These are phyloP conservation scores for Eublepharis macularius DNA, from an alignment of 2,113 vertebrate genomes.

Conservation along the genomic window DNA sequence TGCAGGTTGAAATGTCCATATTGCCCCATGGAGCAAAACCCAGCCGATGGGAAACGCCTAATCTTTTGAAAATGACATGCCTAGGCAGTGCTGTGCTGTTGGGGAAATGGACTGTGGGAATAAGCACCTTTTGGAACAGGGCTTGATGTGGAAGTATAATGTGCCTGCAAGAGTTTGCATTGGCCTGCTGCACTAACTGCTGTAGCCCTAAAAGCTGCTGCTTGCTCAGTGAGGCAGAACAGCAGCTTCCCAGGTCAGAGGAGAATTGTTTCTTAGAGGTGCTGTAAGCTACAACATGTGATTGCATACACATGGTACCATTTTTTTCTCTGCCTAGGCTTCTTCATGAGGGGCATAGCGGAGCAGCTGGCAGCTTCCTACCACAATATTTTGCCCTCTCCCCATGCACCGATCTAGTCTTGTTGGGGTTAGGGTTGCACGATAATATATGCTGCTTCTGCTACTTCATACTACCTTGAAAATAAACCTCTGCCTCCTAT, in stretches of 20 bases:
- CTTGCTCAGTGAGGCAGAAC: neutral
- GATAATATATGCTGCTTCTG: neutral
- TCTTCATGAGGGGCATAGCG: neutral
- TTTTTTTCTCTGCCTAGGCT: neutral
- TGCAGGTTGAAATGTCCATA: slow-evolving; percentile 91
- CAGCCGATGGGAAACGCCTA: slow-evolving; percentile 89
- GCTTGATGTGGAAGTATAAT: neutral
- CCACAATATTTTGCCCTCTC: neutral
- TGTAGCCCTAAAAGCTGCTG: neutral
- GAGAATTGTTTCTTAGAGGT: neutral
- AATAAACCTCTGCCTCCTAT: neutral
- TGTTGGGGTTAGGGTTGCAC: neutral
- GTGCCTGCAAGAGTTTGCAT: neutral
- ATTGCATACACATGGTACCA: neutral
- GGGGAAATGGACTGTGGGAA: neutral
- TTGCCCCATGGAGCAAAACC: slow-evolving; percentile 92
- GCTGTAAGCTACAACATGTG: neutral
- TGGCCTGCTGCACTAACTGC: neutral
- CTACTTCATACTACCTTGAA: neutral
- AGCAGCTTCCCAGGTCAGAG: neutral
- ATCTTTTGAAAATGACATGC: slow-evolving; percentile 80
- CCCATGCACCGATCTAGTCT: neutral
- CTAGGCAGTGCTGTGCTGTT: neutral
- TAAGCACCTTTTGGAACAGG: neutral
- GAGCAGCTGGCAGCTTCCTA: neutral